These are phyloP conservation scores for Tribolium madens DNA, from an alignment of 1,140 invertebrate genomes.

Conservation along the genomic window DNA sequence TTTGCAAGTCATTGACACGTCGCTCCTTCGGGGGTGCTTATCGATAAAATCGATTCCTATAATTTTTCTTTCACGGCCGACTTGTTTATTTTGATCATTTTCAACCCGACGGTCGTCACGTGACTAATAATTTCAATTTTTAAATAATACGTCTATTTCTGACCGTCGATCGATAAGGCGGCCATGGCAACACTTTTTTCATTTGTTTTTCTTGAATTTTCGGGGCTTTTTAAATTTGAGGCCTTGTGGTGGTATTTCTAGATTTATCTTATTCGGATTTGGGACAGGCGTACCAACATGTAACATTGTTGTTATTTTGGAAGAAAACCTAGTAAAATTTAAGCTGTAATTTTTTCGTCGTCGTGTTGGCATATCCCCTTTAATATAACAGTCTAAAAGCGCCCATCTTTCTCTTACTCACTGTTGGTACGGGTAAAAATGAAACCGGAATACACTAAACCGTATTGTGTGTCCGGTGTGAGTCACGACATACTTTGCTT, in stretches of 20 bases:
- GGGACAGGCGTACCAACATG: not conserved
- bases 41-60: constrained; percentile 11
- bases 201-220: constrained; percentile 27
- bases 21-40: not conserved
- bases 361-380: constrained; percentile 54
- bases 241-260: not conserved
- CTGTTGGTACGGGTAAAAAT: constrained; percentile 41
- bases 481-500: constrained; percentile 52
- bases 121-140: constrained; percentile 1
- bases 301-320: not conserved
- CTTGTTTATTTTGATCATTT: no score
- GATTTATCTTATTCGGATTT: not conserved
- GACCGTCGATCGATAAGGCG: constrained; percentile 27
- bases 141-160: constrained; percentile 34
- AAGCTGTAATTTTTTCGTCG: constrained; percentile 23
- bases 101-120: no score
- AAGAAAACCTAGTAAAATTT: constrained; percentile 4
- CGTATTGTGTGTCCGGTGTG: constrained; percentile 46
- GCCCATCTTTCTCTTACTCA: constrained; percentile 52
- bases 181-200: constrained; percentile 28
- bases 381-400: constrained; percentile 58
- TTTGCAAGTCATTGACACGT: constrained; percentile 45
- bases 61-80: no score
- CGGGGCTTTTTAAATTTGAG: not conserved
- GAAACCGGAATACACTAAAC: constrained; percentile 52